phyloP scores from a whole-genome alignment of 2,113 vertebrate species.

The Microcebus tavaratra region DNA sequence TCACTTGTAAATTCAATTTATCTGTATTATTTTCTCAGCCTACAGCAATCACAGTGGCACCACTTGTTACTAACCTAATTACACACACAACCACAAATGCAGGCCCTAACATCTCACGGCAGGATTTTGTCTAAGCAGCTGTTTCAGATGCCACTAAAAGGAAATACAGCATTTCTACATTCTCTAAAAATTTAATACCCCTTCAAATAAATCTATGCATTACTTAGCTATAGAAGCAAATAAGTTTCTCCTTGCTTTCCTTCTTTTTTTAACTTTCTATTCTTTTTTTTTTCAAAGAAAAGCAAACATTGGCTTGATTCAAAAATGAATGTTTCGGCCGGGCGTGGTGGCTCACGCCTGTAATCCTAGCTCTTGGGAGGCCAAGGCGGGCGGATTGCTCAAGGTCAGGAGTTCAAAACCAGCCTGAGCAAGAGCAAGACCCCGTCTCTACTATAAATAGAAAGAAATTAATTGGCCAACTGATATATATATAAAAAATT shows the following conservation, averaged over 20 bases:
- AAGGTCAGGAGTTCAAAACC: too few species aligned
- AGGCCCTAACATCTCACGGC: background rate
- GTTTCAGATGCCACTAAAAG: background rate
- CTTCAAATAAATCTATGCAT: background rate
- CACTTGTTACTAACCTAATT: background rate
- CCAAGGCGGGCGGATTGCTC: too few species aligned
- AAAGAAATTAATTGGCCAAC: too few species aligned
- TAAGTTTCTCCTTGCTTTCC: background rate
- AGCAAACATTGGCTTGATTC: background rate
- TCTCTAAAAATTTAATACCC: background rate
- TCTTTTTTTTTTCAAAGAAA: background rate
- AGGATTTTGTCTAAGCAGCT: background rate
- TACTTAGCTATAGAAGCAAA: background rate
- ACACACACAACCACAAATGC: background rate
- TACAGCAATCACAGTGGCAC: background rate
- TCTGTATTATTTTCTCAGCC: background rate
- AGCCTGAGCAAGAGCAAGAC: too few species aligned
- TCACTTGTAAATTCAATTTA: background rate
- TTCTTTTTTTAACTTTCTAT: background rate
- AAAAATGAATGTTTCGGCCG: slow-evolving; percentile 21
- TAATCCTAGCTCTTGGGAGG: too few species aligned
- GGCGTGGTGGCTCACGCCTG: too few species aligned
- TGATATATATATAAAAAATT: too few species aligned
- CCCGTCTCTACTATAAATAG: too few species aligned
- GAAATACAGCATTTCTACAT: background rate